Evolutionary conservation across 2,113 vertebrate genomes (phyloP).

Genomic region (Psettodes erumei): DNA sequence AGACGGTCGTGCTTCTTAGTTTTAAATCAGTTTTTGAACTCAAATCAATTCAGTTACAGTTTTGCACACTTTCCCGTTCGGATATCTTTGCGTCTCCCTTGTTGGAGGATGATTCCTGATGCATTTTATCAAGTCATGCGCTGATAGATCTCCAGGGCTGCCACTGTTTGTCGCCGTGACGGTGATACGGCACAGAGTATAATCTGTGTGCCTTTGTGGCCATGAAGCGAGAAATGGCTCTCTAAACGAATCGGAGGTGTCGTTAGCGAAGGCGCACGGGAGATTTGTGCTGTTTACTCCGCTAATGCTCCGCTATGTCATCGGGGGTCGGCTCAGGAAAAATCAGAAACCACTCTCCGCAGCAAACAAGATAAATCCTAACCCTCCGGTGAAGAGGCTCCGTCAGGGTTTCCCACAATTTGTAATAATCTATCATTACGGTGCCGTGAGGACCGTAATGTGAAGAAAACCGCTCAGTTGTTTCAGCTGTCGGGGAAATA

Average conservation of each 20-base stretch:
- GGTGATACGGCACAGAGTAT: neutral
- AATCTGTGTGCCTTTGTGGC: neutral
- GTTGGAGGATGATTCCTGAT: no score
- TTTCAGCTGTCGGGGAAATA: no score
- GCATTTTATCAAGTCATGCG: neutral
- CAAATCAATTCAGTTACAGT: neutral
- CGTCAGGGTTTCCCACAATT: neutral
- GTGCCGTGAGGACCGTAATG: neutral
- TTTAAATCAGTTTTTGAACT: neutral
- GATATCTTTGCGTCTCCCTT: neutral
- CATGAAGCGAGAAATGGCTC: neutral
- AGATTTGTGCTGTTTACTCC: neutral
- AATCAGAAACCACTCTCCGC: neutral
- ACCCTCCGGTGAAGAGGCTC: neutral
- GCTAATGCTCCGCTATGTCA: neutral
- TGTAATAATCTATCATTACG: neutral
- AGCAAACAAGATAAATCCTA: neutral
- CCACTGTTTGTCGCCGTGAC: neutral
- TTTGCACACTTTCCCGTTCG: neutral
- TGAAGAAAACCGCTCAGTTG: no score
- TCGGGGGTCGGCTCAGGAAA: neutral
- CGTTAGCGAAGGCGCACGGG: neutral
- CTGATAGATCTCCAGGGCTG: neutral
- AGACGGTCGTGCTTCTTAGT: neutral
- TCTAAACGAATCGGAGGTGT: slow-evolving; percentile 1